Evolutionary conservation across 2,888 invertebrate genomes (phyloP).

Genomic region (Lycophotia porphyrea): DNA sequence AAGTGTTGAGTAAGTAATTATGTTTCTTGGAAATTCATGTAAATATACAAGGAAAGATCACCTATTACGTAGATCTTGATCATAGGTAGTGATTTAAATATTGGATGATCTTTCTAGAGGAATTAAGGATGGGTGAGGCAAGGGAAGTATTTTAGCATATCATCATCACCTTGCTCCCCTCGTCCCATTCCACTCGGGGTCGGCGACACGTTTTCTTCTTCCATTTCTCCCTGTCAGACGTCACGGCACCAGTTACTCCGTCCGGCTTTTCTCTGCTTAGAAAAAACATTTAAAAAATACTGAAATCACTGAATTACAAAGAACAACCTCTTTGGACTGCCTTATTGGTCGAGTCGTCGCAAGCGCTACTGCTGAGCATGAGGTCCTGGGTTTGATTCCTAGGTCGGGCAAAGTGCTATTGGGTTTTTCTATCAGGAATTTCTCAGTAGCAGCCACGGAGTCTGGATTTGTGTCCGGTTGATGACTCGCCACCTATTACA

Average conservation of each 20-base stretch:
- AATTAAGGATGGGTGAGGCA: not conserved
- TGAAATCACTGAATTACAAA: not conserved
- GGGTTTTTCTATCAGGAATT: too few relatives aligned
- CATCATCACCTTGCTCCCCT: too few relatives aligned
- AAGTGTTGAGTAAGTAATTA: conserved; percentile 50
- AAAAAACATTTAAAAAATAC: not conserved
- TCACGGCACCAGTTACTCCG: not conserved
- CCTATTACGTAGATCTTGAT: conserved; percentile 9
- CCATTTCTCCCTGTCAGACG: not conserved
- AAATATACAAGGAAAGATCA: conserved; percentile 61
- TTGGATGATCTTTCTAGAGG: conserved; percentile 1
- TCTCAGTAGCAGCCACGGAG: too few relatives aligned
- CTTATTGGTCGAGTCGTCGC: too few relatives aligned
- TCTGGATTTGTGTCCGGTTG: too few relatives aligned
- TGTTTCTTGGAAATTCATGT: conserved; percentile 55
- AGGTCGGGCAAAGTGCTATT: too few relatives aligned
- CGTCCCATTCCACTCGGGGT: not conserved
- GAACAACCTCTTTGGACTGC: too few relatives aligned
- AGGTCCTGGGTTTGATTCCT: too few relatives aligned
- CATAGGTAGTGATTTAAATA: conserved; percentile 1
- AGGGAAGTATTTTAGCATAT: not conserved
- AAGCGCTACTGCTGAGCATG: too few relatives aligned
- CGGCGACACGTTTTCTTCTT: not conserved
- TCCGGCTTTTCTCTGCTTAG: not conserved
- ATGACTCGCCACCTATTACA: too few relatives aligned